Base-by-base conservation (phyloP, 2,888 invertebrate species). In the Dexiosoma caninum region DNA sequence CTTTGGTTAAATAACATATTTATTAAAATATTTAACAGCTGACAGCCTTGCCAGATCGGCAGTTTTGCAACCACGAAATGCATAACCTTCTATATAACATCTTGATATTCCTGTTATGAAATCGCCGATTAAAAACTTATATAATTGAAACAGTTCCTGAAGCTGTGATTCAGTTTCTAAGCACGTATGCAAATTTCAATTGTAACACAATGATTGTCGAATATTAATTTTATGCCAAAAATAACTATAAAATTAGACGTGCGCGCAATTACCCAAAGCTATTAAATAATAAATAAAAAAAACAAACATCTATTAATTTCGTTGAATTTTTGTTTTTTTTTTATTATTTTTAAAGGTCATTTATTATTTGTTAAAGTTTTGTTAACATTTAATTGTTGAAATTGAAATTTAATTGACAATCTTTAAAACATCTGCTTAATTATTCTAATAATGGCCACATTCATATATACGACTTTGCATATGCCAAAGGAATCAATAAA, bases 401-500 rank as follows among this genome's bases (percentile, higher is more conserved):
- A 84, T 85, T 82, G 83, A 82, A 81, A 82, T 83, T 83, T 83
- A 84, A 84, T 83, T 84, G 83, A 83, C 82, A 82, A 49, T 19
- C 9, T 60, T 60, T 8, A 32, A 16, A 35, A 42, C 42, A 53
- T 72, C 62, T 62, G 72, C 30, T n/a, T 51, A 14, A 30, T 21
- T 42, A 14, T 32, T 8, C 44, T 46, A 12, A 42, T 10, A 57
- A 57, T 59, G 46, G 51, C 40, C 40, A 27, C 57, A 57, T 27
- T 49, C 59, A 27, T 59, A n/a, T n/a, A n/a, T n/a, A 37, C 27
- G 23, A 55, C 21, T 14, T 44, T 16, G 23, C 69, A 62, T 27
- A 37, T 55, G 62, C 74, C 59, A 67, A 69, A 55, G 49, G 32
- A 69, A 79, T 81, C 72, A 64, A 81, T 81, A 81, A 81, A 81